phyloP scores from a whole-genome alignment of 2,888 invertebrate genomes.

The Stenodema calcarata region DNA sequence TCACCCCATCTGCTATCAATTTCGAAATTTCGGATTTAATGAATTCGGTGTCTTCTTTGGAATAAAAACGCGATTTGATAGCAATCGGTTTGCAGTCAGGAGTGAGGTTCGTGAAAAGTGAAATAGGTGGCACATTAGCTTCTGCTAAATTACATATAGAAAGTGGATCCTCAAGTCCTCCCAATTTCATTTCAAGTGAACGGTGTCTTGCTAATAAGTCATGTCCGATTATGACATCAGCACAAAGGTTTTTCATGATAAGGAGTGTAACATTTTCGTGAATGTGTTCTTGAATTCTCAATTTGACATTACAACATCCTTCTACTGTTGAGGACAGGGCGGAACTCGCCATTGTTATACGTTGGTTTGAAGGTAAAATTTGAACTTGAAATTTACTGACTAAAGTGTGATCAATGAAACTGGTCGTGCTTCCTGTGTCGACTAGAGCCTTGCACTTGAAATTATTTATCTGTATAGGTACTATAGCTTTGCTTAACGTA shows the following conservation, averaged over 20 bases:
- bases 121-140: not conserved
- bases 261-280: not conserved
- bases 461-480: not conserved
- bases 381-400: not conserved
- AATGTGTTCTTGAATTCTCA: not conserved
- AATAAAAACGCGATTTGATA: not conserved
- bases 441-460: not conserved
- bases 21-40: not conserved
- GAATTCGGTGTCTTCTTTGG: not conserved
- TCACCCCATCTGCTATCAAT: not conserved
- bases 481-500: not conserved
- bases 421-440: not conserved
- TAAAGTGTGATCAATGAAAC: not conserved
- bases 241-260: slow-evolving; percentile 20
- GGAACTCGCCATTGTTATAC: not conserved
- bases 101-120: not conserved
- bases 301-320: not conserved
- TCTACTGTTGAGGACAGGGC: not conserved
- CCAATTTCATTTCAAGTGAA: slow-evolving; percentile 26
- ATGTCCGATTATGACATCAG: slow-evolving; percentile 44
- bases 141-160: not conserved
- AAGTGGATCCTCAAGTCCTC: not conserved
- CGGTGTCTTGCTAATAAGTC: slow-evolving; percentile 17
- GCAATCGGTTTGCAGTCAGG: not conserved
- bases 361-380: not conserved